Evolutionary conservation across 2,888 invertebrate genomes (phyloP).

Genomic region (Polydrusus pterygomalis): DNA sequence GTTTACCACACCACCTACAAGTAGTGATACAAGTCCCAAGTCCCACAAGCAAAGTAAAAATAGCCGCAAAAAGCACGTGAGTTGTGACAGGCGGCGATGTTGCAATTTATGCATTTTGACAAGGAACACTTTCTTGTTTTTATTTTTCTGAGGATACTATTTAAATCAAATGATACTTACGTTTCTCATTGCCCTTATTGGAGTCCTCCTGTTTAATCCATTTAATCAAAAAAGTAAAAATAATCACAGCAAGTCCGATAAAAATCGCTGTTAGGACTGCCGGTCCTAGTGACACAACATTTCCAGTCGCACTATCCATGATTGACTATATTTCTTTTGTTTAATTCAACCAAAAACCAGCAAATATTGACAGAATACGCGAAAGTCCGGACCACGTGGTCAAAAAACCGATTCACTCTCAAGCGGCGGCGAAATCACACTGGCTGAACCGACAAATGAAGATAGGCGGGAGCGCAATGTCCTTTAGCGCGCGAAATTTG

Average conservation of each 20-base stretch:
- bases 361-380: conserved; percentile 31
- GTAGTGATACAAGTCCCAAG: too few relatives aligned
- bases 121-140: neutral
- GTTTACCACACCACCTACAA: too few relatives aligned
- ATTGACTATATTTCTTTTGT: conserved; percentile 12
- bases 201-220: conserved; percentile 62
- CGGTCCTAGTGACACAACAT: conserved; percentile 62
- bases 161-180: conserved; percentile 60
- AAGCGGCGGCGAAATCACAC: conserved; percentile 37
- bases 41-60: conserved; percentile 22
- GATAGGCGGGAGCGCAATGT: conserved; percentile 37
- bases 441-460: conserved; percentile 31
- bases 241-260: conserved; percentile 64
- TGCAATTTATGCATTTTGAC: conserved; percentile 30
- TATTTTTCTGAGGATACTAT: neutral
- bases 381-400: conserved; percentile 25
- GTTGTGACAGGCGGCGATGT: conserved; percentile 33
- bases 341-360: conserved; percentile 10
- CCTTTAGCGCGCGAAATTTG: conserved; percentile 42
- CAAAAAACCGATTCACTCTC: conserved; percentile 29
- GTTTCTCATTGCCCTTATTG: conserved; percentile 58
- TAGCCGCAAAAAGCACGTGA: conserved; percentile 36
- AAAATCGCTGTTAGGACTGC: conserved; percentile 63
- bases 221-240: conserved; percentile 66
- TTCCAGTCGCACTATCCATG: conserved; percentile 44